These are phyloP conservation scores for Ophiodon elongatus DNA, from an alignment of 2,113 vertebrate species.

Conservation along the genomic window DNA sequence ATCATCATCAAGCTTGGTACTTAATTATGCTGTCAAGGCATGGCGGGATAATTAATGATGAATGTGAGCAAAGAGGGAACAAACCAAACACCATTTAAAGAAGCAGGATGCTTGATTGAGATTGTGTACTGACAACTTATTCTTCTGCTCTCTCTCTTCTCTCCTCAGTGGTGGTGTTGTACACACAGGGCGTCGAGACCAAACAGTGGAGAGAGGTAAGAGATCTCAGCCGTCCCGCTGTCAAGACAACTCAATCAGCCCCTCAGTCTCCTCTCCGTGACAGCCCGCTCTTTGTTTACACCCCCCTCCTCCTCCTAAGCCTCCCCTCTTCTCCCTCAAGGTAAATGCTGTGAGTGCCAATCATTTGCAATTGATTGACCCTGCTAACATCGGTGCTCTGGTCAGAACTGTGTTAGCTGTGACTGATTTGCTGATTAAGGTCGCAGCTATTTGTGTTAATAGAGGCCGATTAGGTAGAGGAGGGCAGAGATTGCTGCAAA, in stretches of 20 bases:
- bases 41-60: slow-evolving; percentile 67
- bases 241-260: slow-evolving; percentile 64
- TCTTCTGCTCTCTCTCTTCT: slow-evolving; percentile 37
- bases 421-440: slow-evolving; percentile 72
- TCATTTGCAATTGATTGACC: slow-evolving; percentile 74
- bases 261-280: slow-evolving; percentile 13
- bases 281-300: slow-evolving; percentile 42
- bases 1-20: slow-evolving; percentile 31
- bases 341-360: slow-evolving; percentile 65
- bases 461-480: slow-evolving; percentile 20
- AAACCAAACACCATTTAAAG: slow-evolving; percentile 55
- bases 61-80: slow-evolving; percentile 42
- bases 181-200: slow-evolving; percentile 92
- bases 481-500: slow-evolving; percentile 6
- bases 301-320: neutral
- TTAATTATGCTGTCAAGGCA: slow-evolving; percentile 58
- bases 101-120: slow-evolving; percentile 37
- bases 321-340: slow-evolving; percentile 27
- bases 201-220: slow-evolving; percentile 97
- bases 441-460: slow-evolving; percentile 65
- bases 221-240: slow-evolving; percentile 37
- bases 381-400: slow-evolving; percentile 61
- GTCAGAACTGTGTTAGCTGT: slow-evolving; percentile 49
- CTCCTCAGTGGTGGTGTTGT: slow-evolving; percentile 92
- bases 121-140: slow-evolving; percentile 41